These are phyloP conservation scores for Monochamus saltuarius DNA, from an alignment of 1,140 invertebrate genomes.

Conservation along the genomic window DNA sequence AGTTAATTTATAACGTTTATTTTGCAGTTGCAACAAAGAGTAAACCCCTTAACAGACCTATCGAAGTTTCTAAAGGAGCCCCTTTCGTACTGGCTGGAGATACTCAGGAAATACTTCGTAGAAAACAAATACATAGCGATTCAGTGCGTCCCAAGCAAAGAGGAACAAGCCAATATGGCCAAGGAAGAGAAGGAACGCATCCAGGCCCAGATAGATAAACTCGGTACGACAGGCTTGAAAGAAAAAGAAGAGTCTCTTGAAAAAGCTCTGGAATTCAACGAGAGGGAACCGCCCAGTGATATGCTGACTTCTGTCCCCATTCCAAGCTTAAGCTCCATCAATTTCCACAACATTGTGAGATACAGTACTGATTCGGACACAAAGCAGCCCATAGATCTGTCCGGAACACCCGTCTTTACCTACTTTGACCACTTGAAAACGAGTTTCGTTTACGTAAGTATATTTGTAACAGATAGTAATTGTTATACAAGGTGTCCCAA, in stretches of 20 bases:
- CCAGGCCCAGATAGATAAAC: slow-evolving; percentile 60
- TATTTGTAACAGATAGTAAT: too few relatives aligned
- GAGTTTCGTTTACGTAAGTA: slow-evolving; percentile 82
- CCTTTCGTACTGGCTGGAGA: slow-evolving; percentile 68
- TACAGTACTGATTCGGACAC: slow-evolving; percentile 59
- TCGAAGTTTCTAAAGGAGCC: slow-evolving; percentile 65
- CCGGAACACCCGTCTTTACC: slow-evolving; percentile 70
- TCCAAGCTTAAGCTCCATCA: slow-evolving; percentile 66
- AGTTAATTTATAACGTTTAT: slow-evolving; percentile 22
- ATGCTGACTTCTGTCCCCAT: slow-evolving; percentile 70
- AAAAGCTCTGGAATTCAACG: slow-evolving; percentile 74
- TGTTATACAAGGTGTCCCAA: too few relatives aligned
- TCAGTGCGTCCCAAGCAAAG: slow-evolving; percentile 59
- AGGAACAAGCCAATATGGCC: slow-evolving; percentile 58
- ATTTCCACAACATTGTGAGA: slow-evolving; percentile 66
- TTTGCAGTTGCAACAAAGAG: slow-evolving; percentile 66
- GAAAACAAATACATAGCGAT: slow-evolving; percentile 58
- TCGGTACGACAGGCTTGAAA: slow-evolving; percentile 70
- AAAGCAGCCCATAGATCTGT: slow-evolving; percentile 63
- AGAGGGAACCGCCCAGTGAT: slow-evolving; percentile 68
- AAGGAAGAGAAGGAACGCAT: slow-evolving; percentile 69
- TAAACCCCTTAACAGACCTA: slow-evolving; percentile 70
- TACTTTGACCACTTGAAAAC: slow-evolving; percentile 78
- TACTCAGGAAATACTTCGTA: slow-evolving; percentile 73
- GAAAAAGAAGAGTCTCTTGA: slow-evolving; percentile 63